These are phyloP conservation scores for Agrotis ipsilon DNA, from an alignment of 2,888 invertebrate species.

Conservation along the genomic window DNA sequence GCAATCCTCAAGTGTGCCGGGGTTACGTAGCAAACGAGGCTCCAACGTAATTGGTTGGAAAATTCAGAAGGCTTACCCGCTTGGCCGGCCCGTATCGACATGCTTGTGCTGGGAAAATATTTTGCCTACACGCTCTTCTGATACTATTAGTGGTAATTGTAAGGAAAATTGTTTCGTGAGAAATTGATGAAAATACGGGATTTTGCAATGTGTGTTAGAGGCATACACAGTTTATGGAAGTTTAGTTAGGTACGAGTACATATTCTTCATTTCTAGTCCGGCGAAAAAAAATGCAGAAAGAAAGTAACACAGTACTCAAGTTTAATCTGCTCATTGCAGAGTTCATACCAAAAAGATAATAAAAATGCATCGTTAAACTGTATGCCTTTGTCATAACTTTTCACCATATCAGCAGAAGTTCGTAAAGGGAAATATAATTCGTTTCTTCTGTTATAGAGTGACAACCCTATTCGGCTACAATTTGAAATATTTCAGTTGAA, in stretches of 20 bases:
- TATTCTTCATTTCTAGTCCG: too few relatives aligned
- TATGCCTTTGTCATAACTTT: background rate
- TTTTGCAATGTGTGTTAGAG: background rate
- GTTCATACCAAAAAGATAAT: background rate
- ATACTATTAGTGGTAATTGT: constrained; percentile 28
- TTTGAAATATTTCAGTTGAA: background rate
- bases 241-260: too few relatives aligned
- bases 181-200: background rate
- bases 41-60: constrained; percentile 75
- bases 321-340: constrained; percentile 7
- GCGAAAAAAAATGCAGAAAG: too few relatives aligned
- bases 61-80: constrained; percentile 61
- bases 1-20: constrained; percentile 62
- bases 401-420: constrained; percentile 4
- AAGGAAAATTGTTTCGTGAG: constrained; percentile 2
- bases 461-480: background rate
- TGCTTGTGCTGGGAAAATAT: constrained; percentile 32
- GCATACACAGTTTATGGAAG: too few relatives aligned
- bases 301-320: background rate
- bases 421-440: background rate
- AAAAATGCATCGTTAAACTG: constrained; percentile 28
- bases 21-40: constrained; percentile 67
- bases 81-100: constrained; percentile 42
- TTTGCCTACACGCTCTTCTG: constrained; percentile 29
- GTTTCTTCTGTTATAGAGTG: background rate